Evolutionary conservation across 2,113 vertebrate genomes (phyloP).

Genomic region (Arizona elegans): DNA sequence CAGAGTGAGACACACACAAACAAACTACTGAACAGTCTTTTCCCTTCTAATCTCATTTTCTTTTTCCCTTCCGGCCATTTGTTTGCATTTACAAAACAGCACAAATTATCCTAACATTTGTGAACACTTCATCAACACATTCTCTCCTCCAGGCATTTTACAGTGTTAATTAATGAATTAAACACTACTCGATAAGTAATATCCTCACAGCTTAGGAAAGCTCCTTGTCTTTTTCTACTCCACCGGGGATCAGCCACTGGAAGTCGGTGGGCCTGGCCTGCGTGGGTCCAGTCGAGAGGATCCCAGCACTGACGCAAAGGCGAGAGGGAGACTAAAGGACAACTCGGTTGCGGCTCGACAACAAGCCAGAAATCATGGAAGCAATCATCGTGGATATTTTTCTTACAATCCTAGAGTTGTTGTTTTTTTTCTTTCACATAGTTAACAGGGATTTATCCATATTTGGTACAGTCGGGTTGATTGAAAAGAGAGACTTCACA

Average conservation of each 20-base stretch:
- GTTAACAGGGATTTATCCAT: not conserved
- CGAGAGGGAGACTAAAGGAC: too few relatives aligned
- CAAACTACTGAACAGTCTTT: not conserved
- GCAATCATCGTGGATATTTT: not conserved
- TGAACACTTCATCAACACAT: not conserved
- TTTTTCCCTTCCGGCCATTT: slow-evolving; percentile 39
- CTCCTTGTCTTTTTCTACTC: not conserved
- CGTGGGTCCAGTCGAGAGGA: not conserved
- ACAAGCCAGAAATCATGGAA: not conserved
- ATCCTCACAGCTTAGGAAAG: slow-evolving; percentile 12
- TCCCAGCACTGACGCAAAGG: not conserved
- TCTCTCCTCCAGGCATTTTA: slow-evolving; percentile 9
- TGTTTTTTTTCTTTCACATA: not conserved
- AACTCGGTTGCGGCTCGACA: not conserved
- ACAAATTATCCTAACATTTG: slow-evolving; percentile 40
- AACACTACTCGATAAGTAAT: not conserved
- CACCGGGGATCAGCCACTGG: not conserved
- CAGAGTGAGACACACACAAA: not conserved
- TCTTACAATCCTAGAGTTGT: not conserved
- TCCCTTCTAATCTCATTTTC: slow-evolving; percentile 7
- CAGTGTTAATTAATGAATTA: slow-evolving; percentile 39
- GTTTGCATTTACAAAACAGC: slow-evolving; percentile 48
- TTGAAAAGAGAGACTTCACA: not conserved
- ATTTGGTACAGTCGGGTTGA: not conserved
- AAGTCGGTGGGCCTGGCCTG: too few relatives aligned